Evolutionary conservation across 2,888 invertebrate genomes (phyloP), one percentile per base, ranked within the genome.

Genomic region (Hirtodrosophila confusa): DNA sequence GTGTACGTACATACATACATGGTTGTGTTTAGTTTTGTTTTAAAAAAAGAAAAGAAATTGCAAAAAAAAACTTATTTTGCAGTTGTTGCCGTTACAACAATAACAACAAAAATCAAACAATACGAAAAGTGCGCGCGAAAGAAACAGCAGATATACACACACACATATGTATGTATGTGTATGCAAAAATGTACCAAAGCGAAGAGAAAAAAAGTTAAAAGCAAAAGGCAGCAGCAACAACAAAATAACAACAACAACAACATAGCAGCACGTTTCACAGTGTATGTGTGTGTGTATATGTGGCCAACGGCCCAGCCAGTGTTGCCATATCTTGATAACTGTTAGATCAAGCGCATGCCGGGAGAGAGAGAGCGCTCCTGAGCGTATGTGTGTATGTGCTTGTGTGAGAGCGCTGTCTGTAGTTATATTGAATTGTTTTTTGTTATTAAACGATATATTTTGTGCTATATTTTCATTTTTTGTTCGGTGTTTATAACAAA

Each of bases 321-420:
- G 76, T 75, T 76, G 76, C 79, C 76, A 68, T 75, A 77, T 77
- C 76, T 63, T 80, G 77, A 76, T 80, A 77, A 48, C 77, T 61
- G 61, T 17, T 17, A 69, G 60, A 43, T 48, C 35, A 40, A n/a
- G 36, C 67, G 54, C 62, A 67, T 77, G 73, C 78, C 74, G 68
- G 61, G 55, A 12, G 17, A 17, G 24, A 31, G 43, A 39, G 31
- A 57, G 54, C 11, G n/a, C n/a, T n/a, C n/a, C n/a, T n/a, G 10
- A 33, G 41, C 43, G 37, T 62, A 49, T 45, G 29, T 43, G 24
- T 35, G 23, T 9, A 6, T 27, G 27, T 27, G 27, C 27, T 5
- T 27, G 0, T 5, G 1, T 27, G 27, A 27, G 27, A 1, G 27
- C 1, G 3, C 29, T 12, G 6, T 6, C 9, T 27, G 10, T 2